Percentiles rank a stretch among this genome's conserved stretches.
phyloP scores from a whole-genome alignment of 2,888 invertebrate genomes.

The Malthinus seriepunctatus region DNA sequence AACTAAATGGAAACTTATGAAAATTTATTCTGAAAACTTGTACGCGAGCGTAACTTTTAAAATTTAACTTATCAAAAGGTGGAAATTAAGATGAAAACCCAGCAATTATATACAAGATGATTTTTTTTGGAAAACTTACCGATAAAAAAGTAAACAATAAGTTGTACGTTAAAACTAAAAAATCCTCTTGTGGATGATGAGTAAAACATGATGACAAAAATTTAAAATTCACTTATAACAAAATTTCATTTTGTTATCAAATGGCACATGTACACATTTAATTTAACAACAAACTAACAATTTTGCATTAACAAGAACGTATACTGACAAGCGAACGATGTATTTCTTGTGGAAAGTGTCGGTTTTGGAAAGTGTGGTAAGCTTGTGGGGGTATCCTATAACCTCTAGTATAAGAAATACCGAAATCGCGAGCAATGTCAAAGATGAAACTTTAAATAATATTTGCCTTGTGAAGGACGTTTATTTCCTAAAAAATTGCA shows the following conservation, averaged over 20 bases:
- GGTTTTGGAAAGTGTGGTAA: constrained; percentile 24
- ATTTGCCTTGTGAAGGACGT: constrained; percentile 25
- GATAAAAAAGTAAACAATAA: too few relatives aligned
- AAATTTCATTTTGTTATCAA: background rate
- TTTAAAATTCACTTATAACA: too few relatives aligned
- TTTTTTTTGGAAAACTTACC: too few relatives aligned
- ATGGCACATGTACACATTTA: constrained; percentile 4
- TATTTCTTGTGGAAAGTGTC: constrained; percentile 21
- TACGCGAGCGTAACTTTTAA: too few relatives aligned
- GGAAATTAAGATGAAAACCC: too few relatives aligned
- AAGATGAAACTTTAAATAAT: constrained; percentile 14
- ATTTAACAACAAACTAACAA: constrained; percentile 2
- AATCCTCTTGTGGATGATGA: too few relatives aligned
- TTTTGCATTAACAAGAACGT: background rate
- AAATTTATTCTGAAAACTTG: too few relatives aligned
- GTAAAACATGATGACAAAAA: too few relatives aligned
- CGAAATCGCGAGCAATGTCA: constrained; percentile 30
- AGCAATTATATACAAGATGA: too few relatives aligned
- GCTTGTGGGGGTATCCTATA: constrained; percentile 22
- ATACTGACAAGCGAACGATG: constrained; percentile 1
- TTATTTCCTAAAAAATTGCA: constrained; percentile 2
- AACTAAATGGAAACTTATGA: too few relatives aligned
- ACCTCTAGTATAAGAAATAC: background rate
- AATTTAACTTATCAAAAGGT: too few relatives aligned
- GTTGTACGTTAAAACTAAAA: too few relatives aligned